phyloP scores from a whole-genome alignment of 2,797 vertebrate species.

The Epinephelus awoara region DNA sequence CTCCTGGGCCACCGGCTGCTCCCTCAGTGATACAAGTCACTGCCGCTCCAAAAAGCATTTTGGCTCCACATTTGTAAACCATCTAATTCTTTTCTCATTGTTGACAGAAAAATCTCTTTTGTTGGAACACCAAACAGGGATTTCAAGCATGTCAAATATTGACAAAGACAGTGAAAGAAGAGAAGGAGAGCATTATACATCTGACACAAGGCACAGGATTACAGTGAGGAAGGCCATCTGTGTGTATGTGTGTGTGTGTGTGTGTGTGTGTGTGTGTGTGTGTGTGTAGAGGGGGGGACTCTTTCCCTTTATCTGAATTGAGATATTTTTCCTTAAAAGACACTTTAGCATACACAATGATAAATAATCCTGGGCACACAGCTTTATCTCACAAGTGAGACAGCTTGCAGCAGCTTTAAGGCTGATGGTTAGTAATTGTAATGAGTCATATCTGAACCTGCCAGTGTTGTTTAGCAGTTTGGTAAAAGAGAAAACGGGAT shows the following conservation, averaged over 20 bases:
- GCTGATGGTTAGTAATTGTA: constrained; percentile 21
- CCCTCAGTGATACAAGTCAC: constrained; percentile 36
- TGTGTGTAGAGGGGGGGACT: not conserved
- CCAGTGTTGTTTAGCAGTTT: constrained; percentile 16
- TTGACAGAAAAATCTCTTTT: constrained; percentile 48
- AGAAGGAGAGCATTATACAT: constrained; percentile 31
- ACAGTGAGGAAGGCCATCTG: constrained; percentile 39
- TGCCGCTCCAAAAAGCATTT: constrained; percentile 39
- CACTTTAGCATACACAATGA: constrained; percentile 27
- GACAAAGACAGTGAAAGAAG: constrained; percentile 44
- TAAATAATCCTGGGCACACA: constrained; percentile 16
- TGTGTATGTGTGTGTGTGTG: not conserved
- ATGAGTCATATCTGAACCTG: constrained; percentile 16
- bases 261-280: not conserved
- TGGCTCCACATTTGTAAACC: constrained; percentile 47
- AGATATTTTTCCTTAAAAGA: constrained; percentile 29
- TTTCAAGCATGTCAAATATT: constrained; percentile 58
- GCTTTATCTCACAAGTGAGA: constrained; percentile 33
- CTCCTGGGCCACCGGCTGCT: constrained; percentile 29
- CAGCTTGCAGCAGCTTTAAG: constrained; percentile 17
- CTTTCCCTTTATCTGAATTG: constrained; percentile 31
- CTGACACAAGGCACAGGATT: constrained; percentile 34
- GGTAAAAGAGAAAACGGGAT: not conserved
- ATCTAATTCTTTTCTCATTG: constrained; percentile 53
- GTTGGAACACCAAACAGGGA: constrained; percentile 47